These are phyloP conservation scores for Luperina testacea DNA, from an alignment of 2,888 invertebrate genomes.

Conservation along the genomic window DNA sequence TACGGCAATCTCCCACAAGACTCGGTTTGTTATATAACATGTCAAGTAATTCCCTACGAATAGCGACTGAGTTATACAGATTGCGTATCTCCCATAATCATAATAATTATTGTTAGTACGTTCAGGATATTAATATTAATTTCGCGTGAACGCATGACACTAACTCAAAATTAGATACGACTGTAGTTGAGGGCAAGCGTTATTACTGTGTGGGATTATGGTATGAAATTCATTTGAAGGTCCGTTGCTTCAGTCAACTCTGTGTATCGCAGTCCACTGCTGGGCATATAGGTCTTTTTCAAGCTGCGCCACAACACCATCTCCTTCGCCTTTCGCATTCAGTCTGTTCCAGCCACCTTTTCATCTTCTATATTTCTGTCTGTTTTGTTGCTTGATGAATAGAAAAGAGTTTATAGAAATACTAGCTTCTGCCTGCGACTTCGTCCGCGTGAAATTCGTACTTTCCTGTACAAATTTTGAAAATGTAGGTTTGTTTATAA, in stretches of 20 bases:
- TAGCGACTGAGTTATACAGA: constrained; percentile 43
- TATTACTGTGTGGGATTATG: constrained; percentile 17
- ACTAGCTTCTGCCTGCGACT: too few relatives aligned
- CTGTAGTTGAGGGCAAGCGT: constrained; percentile 27
- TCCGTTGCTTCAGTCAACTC: not conserved
- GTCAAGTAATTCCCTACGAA: constrained; percentile 45
- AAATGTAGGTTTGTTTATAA: too few relatives aligned
- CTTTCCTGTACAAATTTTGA: too few relatives aligned
- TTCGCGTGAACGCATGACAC: constrained; percentile 53
- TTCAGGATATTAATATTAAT: constrained; percentile 60
- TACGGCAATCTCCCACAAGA: constrained; percentile 28
- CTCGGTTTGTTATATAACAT: constrained; percentile 46
- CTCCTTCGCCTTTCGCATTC: not conserved
- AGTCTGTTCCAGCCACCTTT: not conserved
- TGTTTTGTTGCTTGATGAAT: not conserved
- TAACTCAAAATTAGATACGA: constrained; percentile 59
- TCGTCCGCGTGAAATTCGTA: too few relatives aligned
- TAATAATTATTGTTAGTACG: constrained; percentile 54
- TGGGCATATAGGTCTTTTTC: not conserved
- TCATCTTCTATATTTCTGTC: not conserved
- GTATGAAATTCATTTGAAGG: constrained; percentile 19
- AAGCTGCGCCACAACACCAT: not conserved
- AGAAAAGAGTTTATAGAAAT: not conserved
- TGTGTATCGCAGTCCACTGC: not conserved
- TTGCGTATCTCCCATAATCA: constrained; percentile 51